Evolutionary conservation across 1,140 invertebrate species (phyloP), one percentile per base, ranked within the genome.

Genomic region (Zophobas morio): DNA sequence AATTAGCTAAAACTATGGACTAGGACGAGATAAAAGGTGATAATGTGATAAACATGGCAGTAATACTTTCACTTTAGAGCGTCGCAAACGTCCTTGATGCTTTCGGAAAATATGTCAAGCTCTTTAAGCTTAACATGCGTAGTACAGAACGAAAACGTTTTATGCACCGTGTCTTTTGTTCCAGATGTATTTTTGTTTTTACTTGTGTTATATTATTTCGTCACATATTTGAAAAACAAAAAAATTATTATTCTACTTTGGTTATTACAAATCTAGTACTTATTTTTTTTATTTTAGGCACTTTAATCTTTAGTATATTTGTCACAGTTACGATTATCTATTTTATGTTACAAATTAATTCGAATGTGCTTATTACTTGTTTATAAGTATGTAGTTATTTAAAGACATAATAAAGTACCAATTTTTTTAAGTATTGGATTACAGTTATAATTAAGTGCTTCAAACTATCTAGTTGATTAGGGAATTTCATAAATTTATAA

Each of bases 11-110:
- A 66, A 71, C 63, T 76, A 76, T 71, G 63, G 63, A 70, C 57
- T 76, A 76, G 46, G 42, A 53, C 49, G 54, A 76, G 57, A 76
- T 70, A 71, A 70, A 53, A 66, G 47, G 37, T 71, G 75, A 53
- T 76, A 76, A 74, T 40, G 39, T 76, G 75, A 70, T 76, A 76
- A 76, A 76, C 75, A 76, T 76, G 75, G 75, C 75, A 76, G 75
- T 76, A 75, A 75, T 57, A 57, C 57, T 71, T 76, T 76, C 75
- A 66, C 47, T 71, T 71, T 76, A 71, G 75, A 71, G 63, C 42
- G 36, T 53, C 63, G 75, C 75, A 76, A 70, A 71, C 63, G 37
- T 76, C 60, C 46, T 76, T 76, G 75, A 76, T 76, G 46, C 75
- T 76, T 76, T 71, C 57, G 34, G 42, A 46, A 20, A 74, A 53